Evolutionary conservation across 2,888 invertebrate species (phyloP), one percentile per base, ranked within the genome.

Genomic region (Spodoptera picta): DNA sequence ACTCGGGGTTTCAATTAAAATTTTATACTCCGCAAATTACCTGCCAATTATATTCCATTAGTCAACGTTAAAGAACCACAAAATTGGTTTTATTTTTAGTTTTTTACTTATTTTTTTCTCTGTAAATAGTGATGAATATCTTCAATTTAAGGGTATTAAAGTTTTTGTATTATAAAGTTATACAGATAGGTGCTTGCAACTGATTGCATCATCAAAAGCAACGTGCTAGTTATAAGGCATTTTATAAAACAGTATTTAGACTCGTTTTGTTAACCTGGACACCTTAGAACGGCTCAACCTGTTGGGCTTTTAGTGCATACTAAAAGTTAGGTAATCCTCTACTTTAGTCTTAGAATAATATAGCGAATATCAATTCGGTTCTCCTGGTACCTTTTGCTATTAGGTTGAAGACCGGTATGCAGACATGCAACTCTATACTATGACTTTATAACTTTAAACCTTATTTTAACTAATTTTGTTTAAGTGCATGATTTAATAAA

Each of bases 1-100:
- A 86, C 83, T 87, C 86, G 69, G 83, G 79, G 85, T 88, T 93
- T 93, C 87, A 92, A 93, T 92, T 92, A 92, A 91, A 90, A 90
- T 89, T 91, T 90, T 89, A 92, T 91, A 87, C 88, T 83, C 85
- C 84, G 75, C 87, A 92, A 93, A 93, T 92, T 90, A 92, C 92
- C 85, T 85, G 85, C 86, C 91, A 90, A 92, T 93, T 93, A 92
- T 90, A 84, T 88, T 85, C 87, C 88, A 91, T 92, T 90, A 90
- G 83, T 82, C 79, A 79, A 83, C 81, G 81, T 84, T 82, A 86
- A 88, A 81, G 75, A 80, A 84, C 79, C 79, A 77, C 79, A 70
- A 77, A 76, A 79, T 81, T 79, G 62, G 81, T 82, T 84, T 79
- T 72, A 77, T 62, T 76, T 67, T 72, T 64, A 66, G 73, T 81